Conservation (phyloP, 1,140 invertebrate genomes). For the Drosophila funebris region DNA sequence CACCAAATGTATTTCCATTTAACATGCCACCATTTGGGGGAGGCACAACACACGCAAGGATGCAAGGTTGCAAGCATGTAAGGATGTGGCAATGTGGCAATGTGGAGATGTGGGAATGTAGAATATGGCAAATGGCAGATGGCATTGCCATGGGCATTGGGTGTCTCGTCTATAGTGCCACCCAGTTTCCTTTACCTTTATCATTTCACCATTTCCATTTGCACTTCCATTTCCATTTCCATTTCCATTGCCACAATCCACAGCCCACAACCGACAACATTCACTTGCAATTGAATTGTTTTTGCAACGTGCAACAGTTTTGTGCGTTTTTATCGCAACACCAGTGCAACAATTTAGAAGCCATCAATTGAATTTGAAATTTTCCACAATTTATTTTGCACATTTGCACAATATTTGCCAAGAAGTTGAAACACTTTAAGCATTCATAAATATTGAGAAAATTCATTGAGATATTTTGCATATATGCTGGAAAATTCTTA, state of each 20-base stretch:
- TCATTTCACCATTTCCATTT: constrained; percentile 7
- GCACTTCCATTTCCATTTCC: constrained; percentile 17
- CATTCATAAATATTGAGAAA: too few species aligned
- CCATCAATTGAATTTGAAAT: constrained; percentile 14
- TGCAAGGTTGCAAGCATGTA: not conserved
- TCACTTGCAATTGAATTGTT: constrained; percentile 47
- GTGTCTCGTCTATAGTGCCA: not conserved
- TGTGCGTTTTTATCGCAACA: constrained; percentile 26
- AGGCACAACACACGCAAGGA: not conserved
- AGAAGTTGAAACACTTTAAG: too few species aligned
- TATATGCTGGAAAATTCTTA: too few species aligned
- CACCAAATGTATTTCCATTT: constrained; percentile 61
- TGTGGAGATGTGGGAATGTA: not conserved
- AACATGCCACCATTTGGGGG: constrained; percentile 42
- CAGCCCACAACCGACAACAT: constrained; percentile 7
- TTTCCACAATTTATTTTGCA: not conserved
- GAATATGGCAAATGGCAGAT: not conserved
- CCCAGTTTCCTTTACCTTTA: not conserved
- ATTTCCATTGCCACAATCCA: constrained; percentile 20
- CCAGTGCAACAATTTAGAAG: constrained; percentile 23
- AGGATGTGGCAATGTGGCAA: not conserved
- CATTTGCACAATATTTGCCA: constrained; percentile 16
- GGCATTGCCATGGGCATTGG: not conserved
- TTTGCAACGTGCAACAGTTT: constrained; percentile 53
- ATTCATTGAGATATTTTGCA: too few species aligned